Evolutionary conservation across 2,888 invertebrate genomes (phyloP), one percentile per base, ranked within the genome.

Genomic region (Drosophila tripunctata): DNA sequence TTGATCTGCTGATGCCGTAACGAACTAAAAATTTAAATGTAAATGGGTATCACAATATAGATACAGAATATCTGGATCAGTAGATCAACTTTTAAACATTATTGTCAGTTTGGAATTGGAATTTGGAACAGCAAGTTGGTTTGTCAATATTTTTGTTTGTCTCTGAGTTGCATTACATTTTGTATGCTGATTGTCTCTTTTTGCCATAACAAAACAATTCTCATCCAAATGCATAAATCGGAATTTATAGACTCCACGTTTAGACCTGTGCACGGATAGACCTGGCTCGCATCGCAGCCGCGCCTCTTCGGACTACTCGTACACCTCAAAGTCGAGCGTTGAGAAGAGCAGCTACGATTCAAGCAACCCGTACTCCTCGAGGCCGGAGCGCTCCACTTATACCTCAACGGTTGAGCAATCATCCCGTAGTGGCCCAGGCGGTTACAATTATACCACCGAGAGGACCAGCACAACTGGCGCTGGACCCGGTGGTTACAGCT

Each of bases 281-380:
- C 94, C 94, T 68, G 93, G 94, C 88, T 82, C 88, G 60, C 92
- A 93, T 89, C 93, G 93, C 86, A 93, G 94, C 62, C 93, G 94
- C 90, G 94, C 95, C 84, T 95, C 96, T 91, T 94, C 96, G 93
- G 95, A 96, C 93, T 96, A 96, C 93, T 96, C 96, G 86, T 96
- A 96, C 93, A 94, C 96, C 78, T 96, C 96, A 93, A 92, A 93
- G 91, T 94, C 95, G 91, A 91, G 91, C 79, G 92, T 93, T 82
- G 92, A 93, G 90, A 91, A 93, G 91, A 92, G 92, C 79, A 90
- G 92, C 87, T 91, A 90, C 82, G 91, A 90, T 79, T 92, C 92
- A 67, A 92, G 91, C 79, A 93, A 93, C 80, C 93, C 93, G 65
- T 93, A 93, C 89, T 83, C 91, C 89, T 83, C 91, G 81, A 92